Evolutionary conservation across 2,797 vertebrate genomes (phyloP).

Genomic region (Mycteria americana): DNA sequence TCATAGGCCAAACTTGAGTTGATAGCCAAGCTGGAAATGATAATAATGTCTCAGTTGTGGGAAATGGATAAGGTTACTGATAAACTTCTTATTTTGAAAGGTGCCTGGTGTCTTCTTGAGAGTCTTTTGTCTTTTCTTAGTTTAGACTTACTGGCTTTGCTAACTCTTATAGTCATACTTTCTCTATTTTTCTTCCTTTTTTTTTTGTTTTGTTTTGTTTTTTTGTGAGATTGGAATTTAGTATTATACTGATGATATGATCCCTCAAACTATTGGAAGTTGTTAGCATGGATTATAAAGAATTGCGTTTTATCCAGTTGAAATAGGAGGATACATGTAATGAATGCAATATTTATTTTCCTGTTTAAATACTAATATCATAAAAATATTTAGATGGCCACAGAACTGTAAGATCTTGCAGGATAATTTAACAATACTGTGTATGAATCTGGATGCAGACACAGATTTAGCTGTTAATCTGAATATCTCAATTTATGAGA

Average conservation of each 20-base stretch:
- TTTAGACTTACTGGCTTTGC: not conserved
- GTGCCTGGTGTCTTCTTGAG: not conserved
- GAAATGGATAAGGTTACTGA: constrained; percentile 16
- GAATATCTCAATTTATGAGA: not conserved
- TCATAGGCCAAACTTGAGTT: not conserved
- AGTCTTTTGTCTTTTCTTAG: not conserved
- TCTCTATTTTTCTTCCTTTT: accelerated
- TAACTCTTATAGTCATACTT: not conserved
- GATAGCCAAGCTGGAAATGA: not conserved
- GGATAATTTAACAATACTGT: not conserved
- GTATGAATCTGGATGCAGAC: not conserved
- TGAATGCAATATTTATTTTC: not conserved
- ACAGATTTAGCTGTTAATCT: not conserved
- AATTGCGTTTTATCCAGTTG: not conserved
- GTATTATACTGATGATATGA: not conserved
- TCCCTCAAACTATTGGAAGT: not conserved
- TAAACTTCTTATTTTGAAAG: constrained; percentile 28
- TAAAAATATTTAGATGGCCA: not conserved
- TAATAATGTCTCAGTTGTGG: not conserved
- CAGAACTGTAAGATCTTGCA: not conserved
- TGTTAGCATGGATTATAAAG: not conserved
- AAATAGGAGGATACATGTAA: not conserved
- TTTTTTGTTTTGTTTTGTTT: not conserved
- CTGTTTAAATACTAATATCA: not conserved
- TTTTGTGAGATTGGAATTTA: not conserved